phyloP scores from a whole-genome alignment of 1,140 invertebrate genomes.

The Dryas iulia region DNA sequence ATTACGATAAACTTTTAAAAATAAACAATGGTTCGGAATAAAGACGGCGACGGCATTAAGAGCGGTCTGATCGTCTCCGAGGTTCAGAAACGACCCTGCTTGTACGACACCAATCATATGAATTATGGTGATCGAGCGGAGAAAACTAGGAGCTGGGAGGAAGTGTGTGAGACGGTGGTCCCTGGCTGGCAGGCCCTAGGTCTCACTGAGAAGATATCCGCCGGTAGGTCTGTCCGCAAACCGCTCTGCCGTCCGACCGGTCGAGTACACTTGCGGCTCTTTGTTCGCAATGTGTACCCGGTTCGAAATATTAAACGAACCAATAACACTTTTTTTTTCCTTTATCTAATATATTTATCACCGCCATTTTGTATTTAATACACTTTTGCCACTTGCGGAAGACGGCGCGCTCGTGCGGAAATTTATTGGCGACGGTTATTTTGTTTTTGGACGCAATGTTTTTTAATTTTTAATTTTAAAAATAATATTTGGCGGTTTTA shows the following conservation, averaged over 20 bases:
- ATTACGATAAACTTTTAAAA: conserved; percentile 5
- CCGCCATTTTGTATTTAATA: conserved; percentile 50
- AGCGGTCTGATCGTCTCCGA: conserved; percentile 62
- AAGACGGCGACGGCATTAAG: conserved; percentile 64
- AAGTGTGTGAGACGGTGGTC: conserved; percentile 65
- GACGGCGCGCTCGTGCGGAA: conserved; percentile 20
- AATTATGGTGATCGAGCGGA: conserved; percentile 66
- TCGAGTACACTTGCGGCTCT: conserved; percentile 62
- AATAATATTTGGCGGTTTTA: background rate
- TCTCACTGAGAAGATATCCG: conserved; percentile 56
- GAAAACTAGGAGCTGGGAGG: conserved; percentile 68
- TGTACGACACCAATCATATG: conserved; percentile 66
- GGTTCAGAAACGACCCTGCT: conserved; percentile 63
- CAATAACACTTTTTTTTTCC: conserved; percentile 38
- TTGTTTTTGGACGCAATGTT: conserved; percentile 3
- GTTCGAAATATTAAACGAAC: conserved; percentile 51
- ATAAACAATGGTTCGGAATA: conserved; percentile 59
- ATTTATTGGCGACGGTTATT: conserved; percentile 6
- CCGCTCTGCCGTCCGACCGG: conserved; percentile 51
- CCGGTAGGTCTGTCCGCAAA: conserved; percentile 58
- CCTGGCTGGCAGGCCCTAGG: conserved; percentile 59
- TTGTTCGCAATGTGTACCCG: conserved; percentile 65
- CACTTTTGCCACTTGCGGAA: conserved; percentile 9
- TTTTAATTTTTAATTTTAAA: background rate
- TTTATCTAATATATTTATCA: conserved; percentile 37